Evolutionary conservation across 2,113 vertebrate genomes (phyloP), one percentile per base, ranked within the genome.

Genomic region (Lipophrys pholis): DNA sequence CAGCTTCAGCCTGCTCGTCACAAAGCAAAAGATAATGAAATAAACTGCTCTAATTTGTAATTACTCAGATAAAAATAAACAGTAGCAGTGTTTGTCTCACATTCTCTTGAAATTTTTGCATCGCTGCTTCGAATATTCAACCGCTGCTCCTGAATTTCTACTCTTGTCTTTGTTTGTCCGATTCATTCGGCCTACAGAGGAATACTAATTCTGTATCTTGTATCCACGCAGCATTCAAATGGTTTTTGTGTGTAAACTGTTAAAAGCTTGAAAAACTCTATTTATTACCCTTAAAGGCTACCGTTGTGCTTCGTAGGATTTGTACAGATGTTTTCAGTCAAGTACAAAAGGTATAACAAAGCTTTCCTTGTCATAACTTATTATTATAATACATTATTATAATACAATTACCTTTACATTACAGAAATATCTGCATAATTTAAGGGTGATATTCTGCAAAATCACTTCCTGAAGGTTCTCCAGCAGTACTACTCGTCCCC

Each of bases 21-120:
- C 6, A 58, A 51, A 48, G 11, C 41, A 41, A 49, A 48, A 17
- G 42, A 11, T 12, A 35, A 17, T n/a, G 41, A 50, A 55, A 68
- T 50, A 39, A 72, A 49, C 39, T n/a, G 11, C 48, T 46, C 4
- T 53, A 45, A 11, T 38, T 7, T 14, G 40, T 80, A 61, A 73
- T 78, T 62, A 54, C 35, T 14, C 1, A 48, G 56, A 59, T 62
- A 65, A 39, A 63, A 71, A 76, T 76, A 76, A 56, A 59, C 5
- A 1, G 6, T 58, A 40, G 39, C 21, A 17, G 11, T 12, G 2
- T 2, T 1, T 5, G 41, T 61, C 38, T 63, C 14, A 42, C 14
- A 15, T 39, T 55, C 48, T 38, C 41, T 12, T 65, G 4, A 21
- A 38, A 16, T 50, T 30, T 16, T 9, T 11, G 11, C 35, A 40